A percentile compares a stretch with the other conserved stretches of the same genome.
Conservation (phyloP, 2,888 invertebrate species). For the Brenthis hecate region DNA sequence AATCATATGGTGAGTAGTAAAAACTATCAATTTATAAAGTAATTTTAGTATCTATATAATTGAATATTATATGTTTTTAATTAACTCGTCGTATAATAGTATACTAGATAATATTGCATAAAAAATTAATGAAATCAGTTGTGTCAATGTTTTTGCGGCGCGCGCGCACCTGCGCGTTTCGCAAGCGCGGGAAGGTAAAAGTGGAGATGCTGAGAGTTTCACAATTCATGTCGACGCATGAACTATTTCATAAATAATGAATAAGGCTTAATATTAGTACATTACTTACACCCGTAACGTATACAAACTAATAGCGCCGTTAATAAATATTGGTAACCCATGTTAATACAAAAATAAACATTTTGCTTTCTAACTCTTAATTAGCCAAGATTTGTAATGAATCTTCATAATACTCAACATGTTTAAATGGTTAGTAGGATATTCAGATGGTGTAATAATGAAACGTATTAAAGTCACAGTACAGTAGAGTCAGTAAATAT, state of each 20-base stretch:
- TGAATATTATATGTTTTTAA: slow-evolving; percentile 23
- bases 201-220: slow-evolving; percentile 78
- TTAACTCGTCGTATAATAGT: slow-evolving; percentile 45
- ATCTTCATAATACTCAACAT: too few relatives aligned
- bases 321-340: too few relatives aligned
- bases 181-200: slow-evolving; percentile 80
- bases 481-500: slow-evolving; percentile 56
- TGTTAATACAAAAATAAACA: too few relatives aligned
- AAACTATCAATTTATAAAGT: neutral
- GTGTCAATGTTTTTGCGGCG: slow-evolving; percentile 76
- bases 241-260: slow-evolving; percentile 52
- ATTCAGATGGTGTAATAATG: too few relatives aligned
- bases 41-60: neutral
- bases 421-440: too few relatives aligned
- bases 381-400: too few relatives aligned
- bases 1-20: slow-evolving; percentile 55
- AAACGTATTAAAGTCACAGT: slow-evolving; percentile 26
- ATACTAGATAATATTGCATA: slow-evolving; percentile 62
- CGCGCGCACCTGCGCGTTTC: slow-evolving; percentile 84
- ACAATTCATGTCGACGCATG: slow-evolving; percentile 67
- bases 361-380: too few relatives aligned
- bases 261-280: neutral
- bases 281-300: too few relatives aligned
- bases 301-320: too few relatives aligned
- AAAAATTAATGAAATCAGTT: slow-evolving; percentile 78